phyloP scores from a whole-genome alignment of 2,797 vertebrate species.

The Propithecus deckenii region DNA sequence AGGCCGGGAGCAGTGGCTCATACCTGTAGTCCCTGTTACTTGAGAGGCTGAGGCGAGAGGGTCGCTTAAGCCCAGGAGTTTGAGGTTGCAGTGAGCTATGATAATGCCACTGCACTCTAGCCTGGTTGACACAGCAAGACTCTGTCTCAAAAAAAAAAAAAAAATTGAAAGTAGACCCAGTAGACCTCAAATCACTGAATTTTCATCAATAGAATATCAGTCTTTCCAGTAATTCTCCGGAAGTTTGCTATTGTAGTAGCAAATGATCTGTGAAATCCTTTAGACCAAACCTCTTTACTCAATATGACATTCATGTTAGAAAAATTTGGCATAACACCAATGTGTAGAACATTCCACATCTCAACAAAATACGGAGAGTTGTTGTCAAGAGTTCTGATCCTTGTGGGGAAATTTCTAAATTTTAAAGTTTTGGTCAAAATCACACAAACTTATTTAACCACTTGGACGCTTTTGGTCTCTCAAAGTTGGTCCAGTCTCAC shows the following conservation, averaged over 20 bases:
- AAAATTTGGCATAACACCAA: background rate
- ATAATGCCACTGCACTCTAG: too few species aligned
- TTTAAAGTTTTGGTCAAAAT: background rate
- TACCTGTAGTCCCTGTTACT: too few species aligned
- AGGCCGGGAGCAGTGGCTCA: too few species aligned
- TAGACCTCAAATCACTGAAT: background rate
- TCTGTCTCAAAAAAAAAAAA: too few species aligned
- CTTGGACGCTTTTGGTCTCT: slow-evolving; percentile 1
- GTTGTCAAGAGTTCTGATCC: background rate
- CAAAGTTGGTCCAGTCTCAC: background rate
- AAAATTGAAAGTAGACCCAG: background rate
- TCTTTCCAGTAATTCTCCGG: slow-evolving; percentile 14
- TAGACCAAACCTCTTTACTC: background rate
- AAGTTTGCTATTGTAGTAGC: background rate
- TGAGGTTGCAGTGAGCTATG: too few species aligned
- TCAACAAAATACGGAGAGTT: background rate
- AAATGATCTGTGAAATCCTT: slow-evolving; percentile 31
- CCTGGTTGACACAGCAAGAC: too few species aligned
- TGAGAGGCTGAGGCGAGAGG: too few species aligned
- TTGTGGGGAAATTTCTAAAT: background rate
- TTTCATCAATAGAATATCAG: background rate
- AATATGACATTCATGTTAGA: background rate
- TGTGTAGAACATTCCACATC: background rate
- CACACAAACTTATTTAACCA: background rate
- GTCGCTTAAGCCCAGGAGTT: too few species aligned